Base-by-base conservation (phyloP, 2,888 invertebrate genomes). In the Panopea generosa region DNA sequence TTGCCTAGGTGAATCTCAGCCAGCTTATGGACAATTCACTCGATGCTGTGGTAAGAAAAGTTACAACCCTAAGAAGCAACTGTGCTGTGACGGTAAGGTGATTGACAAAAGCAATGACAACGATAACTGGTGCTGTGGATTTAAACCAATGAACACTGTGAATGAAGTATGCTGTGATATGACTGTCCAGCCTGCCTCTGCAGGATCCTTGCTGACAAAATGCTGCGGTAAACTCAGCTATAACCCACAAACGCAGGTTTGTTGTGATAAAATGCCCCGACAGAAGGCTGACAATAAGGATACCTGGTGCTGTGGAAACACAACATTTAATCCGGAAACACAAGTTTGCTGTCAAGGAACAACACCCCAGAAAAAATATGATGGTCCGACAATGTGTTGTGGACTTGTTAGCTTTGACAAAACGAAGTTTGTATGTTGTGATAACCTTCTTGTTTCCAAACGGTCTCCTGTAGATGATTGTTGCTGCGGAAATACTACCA, bases 251-350 rank as follows among this genome's bases (percentile, higher is more conserved):
- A 16, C 53, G 6, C 59, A 77, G 53, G 65, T 77, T 43, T 77
- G 77, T 33, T 77, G 77, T 45, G 61, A 77, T 24, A 63, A 59
- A n/a, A 27, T 45, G 29, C 45, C 69, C 1, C 50, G 62, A 45
- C 22, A 29, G 49, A 77, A 77, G 24, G 65, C 50, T 18, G 63
- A 68, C 47, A 40, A 60, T 2, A 69, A 72, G 22, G 77, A 77
- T 26, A 68, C 72, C 26, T 77, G 77, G 50, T 77, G 77, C 45
- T 77, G 77, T 68, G 77, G 77, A 9, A 65, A 72, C 29, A 65
- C 77, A n/a, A 69, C 77, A 9, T 61, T 77, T 18, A 72, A 77
- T 29, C 65, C 77, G 9, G 65, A 65, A 40, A 56, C 38, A 27
- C 59, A 72, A 47, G 63, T 77, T 22, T 40, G 71, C 27, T 77